phyloP scores from a whole-genome alignment of 2,113 vertebrate genomes.

The Pomatostomus ruficeps region DNA sequence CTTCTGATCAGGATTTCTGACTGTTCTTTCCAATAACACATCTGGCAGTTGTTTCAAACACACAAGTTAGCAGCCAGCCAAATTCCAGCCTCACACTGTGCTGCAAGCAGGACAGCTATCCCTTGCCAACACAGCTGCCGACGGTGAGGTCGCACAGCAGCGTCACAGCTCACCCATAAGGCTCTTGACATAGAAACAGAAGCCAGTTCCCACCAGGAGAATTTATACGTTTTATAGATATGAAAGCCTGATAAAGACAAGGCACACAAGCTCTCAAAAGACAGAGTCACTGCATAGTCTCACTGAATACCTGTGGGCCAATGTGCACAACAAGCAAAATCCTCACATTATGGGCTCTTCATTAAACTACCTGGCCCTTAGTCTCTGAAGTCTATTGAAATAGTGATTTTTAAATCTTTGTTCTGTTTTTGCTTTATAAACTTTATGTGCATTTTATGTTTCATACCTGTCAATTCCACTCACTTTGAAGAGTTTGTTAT shows the following conservation, averaged over 20 bases:
- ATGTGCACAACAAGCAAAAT: background rate
- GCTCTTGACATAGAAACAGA: background rate
- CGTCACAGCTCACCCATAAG: background rate
- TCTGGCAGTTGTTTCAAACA: background rate
- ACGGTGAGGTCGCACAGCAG: background rate
- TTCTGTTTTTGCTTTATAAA: background rate
- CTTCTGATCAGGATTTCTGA: background rate
- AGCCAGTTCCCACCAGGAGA: background rate
- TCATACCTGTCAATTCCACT: background rate
- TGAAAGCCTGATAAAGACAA: background rate
- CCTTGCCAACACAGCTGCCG: background rate
- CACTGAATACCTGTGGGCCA: background rate
- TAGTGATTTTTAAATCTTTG: background rate
- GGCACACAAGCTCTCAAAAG: background rate
- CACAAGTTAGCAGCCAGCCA: background rate
- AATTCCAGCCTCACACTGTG: background rate
- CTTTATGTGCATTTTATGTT: background rate
- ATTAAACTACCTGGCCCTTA: background rate
- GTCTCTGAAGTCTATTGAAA: background rate
- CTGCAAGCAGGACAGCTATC: background rate
- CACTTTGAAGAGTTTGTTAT: background rate
- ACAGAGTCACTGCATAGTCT: background rate
- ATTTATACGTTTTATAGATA: background rate
- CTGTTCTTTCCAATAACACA: background rate
- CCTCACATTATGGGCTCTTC: background rate